These are phyloP conservation scores for Seriola rivoliana DNA, from an alignment of 2,113 vertebrate species.

Conservation along the genomic window DNA sequence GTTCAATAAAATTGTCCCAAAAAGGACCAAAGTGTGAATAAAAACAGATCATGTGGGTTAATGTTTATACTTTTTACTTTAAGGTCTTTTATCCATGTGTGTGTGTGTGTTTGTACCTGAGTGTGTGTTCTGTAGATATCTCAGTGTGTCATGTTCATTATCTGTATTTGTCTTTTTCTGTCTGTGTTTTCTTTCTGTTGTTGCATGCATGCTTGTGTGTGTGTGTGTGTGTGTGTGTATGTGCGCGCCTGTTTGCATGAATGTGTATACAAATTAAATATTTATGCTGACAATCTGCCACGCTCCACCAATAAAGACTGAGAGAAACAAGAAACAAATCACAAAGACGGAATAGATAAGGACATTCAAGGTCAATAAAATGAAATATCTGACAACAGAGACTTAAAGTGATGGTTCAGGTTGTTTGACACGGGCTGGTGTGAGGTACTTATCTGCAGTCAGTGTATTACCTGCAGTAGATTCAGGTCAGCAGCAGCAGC, in stretches of 20 bases:
- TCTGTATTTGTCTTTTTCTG: neutral
- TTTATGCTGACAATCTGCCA: constrained; percentile 9
- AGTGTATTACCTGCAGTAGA: too few relatives aligned
- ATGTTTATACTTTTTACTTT: neutral
- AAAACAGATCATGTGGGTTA: constrained; percentile 14
- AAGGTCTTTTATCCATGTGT: neutral
- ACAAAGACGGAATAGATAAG: too few relatives aligned
- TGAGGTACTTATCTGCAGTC: too few relatives aligned
- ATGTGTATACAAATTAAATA: neutral
- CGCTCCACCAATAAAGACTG: constrained; percentile 14
- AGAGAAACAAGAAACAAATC: neutral
- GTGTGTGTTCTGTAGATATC: neutral
- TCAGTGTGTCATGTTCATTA: neutral
- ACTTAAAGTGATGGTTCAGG: too few relatives aligned
- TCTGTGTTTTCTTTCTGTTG: too few relatives aligned
- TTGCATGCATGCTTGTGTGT: too few relatives aligned
- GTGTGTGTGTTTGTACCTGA: constrained; percentile 18
- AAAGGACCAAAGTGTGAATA: constrained; percentile 1
- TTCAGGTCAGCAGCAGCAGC: too few relatives aligned
- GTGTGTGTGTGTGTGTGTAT: too few relatives aligned
- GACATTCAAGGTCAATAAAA: too few relatives aligned
- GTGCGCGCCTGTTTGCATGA: neutral
- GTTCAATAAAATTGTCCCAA: constrained; percentile 47
- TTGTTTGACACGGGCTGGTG: too few relatives aligned
- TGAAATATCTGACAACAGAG: too few relatives aligned